phyloP scores from a whole-genome alignment of 2,113 vertebrate species.

The Podarcis cretensis region DNA sequence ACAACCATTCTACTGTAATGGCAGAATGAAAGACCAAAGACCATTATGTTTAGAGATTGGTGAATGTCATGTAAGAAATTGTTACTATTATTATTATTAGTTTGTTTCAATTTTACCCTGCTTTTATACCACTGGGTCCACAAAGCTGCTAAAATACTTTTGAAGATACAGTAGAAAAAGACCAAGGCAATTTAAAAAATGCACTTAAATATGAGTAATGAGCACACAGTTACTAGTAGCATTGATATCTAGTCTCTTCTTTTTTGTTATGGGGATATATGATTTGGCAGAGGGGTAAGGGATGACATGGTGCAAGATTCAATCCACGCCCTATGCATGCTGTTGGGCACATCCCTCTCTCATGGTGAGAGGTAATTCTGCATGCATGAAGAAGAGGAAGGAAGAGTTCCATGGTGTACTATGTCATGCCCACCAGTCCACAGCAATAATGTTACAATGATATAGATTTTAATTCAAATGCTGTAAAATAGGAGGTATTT shows the following conservation, averaged over 20 bases:
- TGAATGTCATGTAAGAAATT: too few relatives aligned
- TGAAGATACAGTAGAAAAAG: neutral
- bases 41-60: too few relatives aligned
- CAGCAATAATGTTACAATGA: neutral
- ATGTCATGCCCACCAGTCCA: neutral
- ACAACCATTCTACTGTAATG: neutral
- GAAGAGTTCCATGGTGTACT: neutral
- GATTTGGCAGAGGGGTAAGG: neutral
- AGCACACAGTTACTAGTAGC: neutral
- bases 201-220: neutral
- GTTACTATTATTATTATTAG: neutral
- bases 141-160: neutral
- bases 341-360: neutral
- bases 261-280: neutral
- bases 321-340: neutral
- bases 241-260: neutral
- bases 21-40: too few relatives aligned
- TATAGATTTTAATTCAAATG: conserved; percentile 31
- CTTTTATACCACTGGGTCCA: neutral
- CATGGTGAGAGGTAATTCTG: neutral
- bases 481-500: conserved; percentile 33
- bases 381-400: neutral
- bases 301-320: neutral
- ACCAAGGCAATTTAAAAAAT: neutral
- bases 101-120: neutral